These are phyloP conservation scores for Xenopus petersii DNA, from an alignment of 2,797 vertebrate genomes.

Conservation along the genomic window DNA sequence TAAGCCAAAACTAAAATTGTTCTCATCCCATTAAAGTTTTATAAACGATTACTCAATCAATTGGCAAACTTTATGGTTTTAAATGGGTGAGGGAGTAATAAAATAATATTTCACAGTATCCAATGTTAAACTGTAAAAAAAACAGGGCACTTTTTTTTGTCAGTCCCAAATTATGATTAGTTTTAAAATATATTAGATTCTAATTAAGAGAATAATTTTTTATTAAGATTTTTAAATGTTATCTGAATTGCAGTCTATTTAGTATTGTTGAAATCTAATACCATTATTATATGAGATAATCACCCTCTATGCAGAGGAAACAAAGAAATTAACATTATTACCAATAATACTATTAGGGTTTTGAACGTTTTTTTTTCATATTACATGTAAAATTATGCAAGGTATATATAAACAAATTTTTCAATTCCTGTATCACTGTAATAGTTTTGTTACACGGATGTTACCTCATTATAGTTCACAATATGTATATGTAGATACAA, in stretches of 20 bases:
- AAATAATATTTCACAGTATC: too few relatives aligned
- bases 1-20: conserved; percentile 96
- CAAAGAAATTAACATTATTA: conserved; percentile 47
- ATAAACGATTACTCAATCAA: conserved; percentile 79
- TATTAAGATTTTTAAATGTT: conserved; percentile 46
- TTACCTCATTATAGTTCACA: conserved; percentile 56
- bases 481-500: conserved; percentile 49
- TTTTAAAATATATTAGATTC: conserved; percentile 54
- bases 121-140: too few relatives aligned
- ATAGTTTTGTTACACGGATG: conserved; percentile 54
- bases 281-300: conserved; percentile 56
- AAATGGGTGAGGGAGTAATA: conserved; percentile 50
- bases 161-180: conserved; percentile 62
- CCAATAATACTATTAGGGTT: conserved; percentile 48
- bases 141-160: conserved; percentile 55
- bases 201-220: conserved; percentile 67
- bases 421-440: too few relatives aligned
- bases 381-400: conserved; percentile 61
- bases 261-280: conserved; percentile 53
- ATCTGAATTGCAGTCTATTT: conserved; percentile 57
- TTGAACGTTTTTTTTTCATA: conserved; percentile 56
- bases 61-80: conserved; percentile 79
- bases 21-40: conserved; percentile 86
- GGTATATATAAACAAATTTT: conserved; percentile 4
- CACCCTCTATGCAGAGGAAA: conserved; percentile 63